These are phyloP conservation scores for Paramuricea clavata DNA, from an alignment of 92 coral and sea anemone species.

Conservation along the genomic window DNA sequence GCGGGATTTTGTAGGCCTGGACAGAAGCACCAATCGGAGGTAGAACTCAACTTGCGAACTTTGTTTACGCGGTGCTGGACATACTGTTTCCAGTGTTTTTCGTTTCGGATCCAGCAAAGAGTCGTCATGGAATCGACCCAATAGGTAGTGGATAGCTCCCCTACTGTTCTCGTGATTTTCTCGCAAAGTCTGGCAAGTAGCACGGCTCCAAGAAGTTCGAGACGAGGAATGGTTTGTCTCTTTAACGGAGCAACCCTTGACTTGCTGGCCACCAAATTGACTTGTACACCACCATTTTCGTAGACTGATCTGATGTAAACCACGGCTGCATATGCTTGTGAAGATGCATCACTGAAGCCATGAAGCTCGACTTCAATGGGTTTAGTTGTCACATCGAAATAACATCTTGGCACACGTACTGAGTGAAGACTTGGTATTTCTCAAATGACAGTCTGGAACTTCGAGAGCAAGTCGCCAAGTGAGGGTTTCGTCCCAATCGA, in stretches of 20 bases:
- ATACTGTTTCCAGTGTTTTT: slow-evolving; percentile 33
- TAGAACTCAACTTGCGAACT: slow-evolving; percentile 2
- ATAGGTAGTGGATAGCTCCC: slow-evolving; percentile 12
- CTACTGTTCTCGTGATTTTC: slow-evolving; percentile 19
- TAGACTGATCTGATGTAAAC: slow-evolving; percentile 65
- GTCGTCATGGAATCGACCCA: slow-evolving; percentile 48
- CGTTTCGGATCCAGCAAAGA: slow-evolving; percentile 43
- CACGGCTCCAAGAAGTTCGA: slow-evolving; percentile 69
- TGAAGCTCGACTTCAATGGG: slow-evolving; percentile 65
- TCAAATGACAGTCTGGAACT: slow-evolving; percentile 40
- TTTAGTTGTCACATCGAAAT: slow-evolving; percentile 27
- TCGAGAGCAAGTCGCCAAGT: slow-evolving; percentile 38
- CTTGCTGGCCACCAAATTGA: no score
- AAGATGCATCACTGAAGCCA: slow-evolving; percentile 78
- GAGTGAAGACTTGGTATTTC: slow-evolving; percentile 46
- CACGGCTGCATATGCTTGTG: slow-evolving; percentile 70
- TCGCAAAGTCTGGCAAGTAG: slow-evolving; percentile 65
- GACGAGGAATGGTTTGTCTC: slow-evolving; percentile 75
- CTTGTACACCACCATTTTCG: no score
- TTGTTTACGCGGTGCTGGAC: slow-evolving; percentile 37
- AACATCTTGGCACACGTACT: slow-evolving; percentile 55
- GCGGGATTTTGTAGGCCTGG: slow-evolving; percentile 43
- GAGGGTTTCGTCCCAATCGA: slow-evolving; percentile 49
- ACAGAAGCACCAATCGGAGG: slow-evolving; percentile 31
- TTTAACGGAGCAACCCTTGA: no score